These are phyloP conservation scores for Magallana ariakensis DNA, from an alignment of 1,140 invertebrate genomes.

Conservation along the genomic window DNA sequence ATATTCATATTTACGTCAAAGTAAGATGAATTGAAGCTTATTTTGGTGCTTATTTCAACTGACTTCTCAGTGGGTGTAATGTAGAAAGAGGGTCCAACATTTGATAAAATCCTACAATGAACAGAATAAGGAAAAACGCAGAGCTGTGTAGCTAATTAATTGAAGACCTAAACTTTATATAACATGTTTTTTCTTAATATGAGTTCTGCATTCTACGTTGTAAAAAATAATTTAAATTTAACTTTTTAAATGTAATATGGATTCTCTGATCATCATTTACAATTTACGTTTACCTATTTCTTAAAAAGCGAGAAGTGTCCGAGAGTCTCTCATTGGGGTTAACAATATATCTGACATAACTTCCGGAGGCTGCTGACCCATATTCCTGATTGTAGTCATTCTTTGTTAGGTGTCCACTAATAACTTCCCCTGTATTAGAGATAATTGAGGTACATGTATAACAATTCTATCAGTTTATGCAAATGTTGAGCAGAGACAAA, in stretches of 20 bases:
- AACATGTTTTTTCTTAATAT: too few species aligned
- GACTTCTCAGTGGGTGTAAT: background rate
- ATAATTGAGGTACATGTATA: too few species aligned
- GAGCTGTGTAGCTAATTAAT: too few species aligned
- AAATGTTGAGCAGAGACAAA: too few species aligned
- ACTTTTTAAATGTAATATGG: too few species aligned
- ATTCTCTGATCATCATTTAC: too few species aligned
- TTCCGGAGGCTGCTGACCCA: constrained; percentile 42
- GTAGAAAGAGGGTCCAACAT: background rate
- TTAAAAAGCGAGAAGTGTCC: constrained; percentile 41
- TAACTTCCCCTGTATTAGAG: background rate
- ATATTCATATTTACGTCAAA: constrained; percentile 44
- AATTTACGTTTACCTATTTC: background rate
- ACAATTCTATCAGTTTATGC: too few species aligned
- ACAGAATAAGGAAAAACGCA: background rate
- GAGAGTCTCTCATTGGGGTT: background rate
- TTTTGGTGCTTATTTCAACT: background rate
- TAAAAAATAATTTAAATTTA: too few species aligned
- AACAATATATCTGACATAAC: constrained; percentile 40
- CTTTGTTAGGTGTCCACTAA: constrained; percentile 12
- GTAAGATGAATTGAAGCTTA: background rate
- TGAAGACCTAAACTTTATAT: too few species aligned
- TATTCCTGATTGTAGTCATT: constrained; percentile 34
- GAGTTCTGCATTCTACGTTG: too few species aligned
- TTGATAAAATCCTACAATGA: background rate